These are phyloP conservation scores for Eupristina koningsbergeri DNA, from an alignment of 1,140 invertebrate genomes.

Conservation along the genomic window DNA sequence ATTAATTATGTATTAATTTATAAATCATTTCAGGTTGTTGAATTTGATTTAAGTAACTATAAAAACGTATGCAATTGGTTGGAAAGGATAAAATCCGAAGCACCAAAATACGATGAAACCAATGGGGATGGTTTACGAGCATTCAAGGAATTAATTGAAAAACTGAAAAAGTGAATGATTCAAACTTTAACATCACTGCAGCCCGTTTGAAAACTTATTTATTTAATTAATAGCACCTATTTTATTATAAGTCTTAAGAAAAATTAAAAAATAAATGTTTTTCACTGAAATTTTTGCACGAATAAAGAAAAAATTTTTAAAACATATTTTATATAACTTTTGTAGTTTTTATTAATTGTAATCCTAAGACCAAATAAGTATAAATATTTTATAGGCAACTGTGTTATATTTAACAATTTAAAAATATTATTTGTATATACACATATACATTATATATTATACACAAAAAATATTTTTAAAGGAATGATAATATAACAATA, in stretches of 20 bases:
- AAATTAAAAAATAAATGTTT: slow-evolving; percentile 5
- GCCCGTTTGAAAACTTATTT: not conserved
- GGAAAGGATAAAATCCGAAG: slow-evolving; percentile 78
- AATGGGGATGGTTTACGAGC: slow-evolving; percentile 75
- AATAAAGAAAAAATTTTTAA: not conserved
- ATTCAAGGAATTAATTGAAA: slow-evolving; percentile 61
- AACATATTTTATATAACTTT: not conserved
- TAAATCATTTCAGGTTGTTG: slow-evolving; percentile 75
- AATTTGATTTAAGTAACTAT: slow-evolving; percentile 80
- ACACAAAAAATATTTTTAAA: too few relatives aligned
- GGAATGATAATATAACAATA: too few relatives aligned
- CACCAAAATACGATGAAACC: slow-evolving; percentile 82
- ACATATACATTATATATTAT: too few relatives aligned
- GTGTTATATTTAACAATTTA: too few relatives aligned
- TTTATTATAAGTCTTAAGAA: not conserved
- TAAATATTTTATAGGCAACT: too few relatives aligned
- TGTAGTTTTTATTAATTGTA: too few relatives aligned
- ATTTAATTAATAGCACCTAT: not conserved
- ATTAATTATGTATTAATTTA: slow-evolving; percentile 2
- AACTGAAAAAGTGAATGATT: slow-evolving; percentile 52
- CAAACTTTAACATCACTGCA: not conserved
- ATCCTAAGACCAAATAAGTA: too few relatives aligned
- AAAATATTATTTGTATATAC: too few relatives aligned
- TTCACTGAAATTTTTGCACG: not conserved
- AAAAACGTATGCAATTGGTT: slow-evolving; percentile 81